Evolutionary conservation across 2,888 invertebrate genomes (phyloP).

Genomic region (Perdita meconis): DNA sequence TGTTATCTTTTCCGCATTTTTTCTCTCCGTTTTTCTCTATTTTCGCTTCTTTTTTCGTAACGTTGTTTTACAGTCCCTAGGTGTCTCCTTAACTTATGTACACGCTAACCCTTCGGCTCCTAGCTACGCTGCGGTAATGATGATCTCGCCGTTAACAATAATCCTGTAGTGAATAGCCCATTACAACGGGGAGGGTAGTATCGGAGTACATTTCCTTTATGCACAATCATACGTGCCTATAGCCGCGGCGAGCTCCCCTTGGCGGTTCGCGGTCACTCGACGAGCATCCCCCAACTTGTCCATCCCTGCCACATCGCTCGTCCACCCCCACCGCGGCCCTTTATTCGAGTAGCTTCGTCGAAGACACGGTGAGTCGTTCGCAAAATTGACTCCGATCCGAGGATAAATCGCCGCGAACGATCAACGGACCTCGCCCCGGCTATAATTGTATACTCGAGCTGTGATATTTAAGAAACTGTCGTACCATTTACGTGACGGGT

Average conservation of each 20-base stretch:
- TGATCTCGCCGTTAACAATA: slow-evolving; percentile 59
- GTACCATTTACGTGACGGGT: slow-evolving; percentile 59
- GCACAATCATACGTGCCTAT: slow-evolving; percentile 57
- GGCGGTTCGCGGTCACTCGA: neutral
- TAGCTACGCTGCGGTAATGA: slow-evolving; percentile 65
- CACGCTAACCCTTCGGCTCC: slow-evolving; percentile 68
- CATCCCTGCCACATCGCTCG: neutral
- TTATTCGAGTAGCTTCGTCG: neutral
- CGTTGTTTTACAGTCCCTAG: slow-evolving; percentile 72
- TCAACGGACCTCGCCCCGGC: neutral
- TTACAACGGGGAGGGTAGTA: slow-evolving; percentile 33
- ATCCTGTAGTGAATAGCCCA: slow-evolving; percentile 29
- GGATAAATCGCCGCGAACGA: neutral
- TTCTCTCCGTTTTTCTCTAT: no score
- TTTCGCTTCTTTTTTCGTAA: slow-evolving; percentile 35
- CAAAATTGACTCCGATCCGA: neutral
- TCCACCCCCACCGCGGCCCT: no score
- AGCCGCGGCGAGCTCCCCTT: neutral
- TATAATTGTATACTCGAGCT: slow-evolving; percentile 50
- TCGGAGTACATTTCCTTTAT: slow-evolving; percentile 27
- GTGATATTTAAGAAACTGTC: slow-evolving; percentile 66
- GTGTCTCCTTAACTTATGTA: slow-evolving; percentile 73
- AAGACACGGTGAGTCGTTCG: neutral
- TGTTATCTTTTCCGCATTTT: slow-evolving; percentile 22
- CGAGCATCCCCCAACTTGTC: neutral